Conservation (phyloP, 2,888 invertebrate genomes). For the Venustoraphidia nigricollis region DNA sequence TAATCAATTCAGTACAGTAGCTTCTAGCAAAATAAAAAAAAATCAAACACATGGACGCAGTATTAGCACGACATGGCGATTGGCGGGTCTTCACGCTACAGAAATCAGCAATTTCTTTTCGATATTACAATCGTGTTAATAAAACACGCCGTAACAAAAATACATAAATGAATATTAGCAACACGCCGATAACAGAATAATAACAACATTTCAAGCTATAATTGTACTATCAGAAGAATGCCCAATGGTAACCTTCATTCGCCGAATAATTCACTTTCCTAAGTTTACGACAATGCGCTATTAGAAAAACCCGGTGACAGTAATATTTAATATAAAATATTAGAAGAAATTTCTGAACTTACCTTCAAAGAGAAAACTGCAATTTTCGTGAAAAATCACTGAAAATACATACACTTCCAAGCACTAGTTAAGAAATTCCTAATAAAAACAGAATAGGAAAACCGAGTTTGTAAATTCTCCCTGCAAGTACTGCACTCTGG, state of each 20-base stretch:
- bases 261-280: not conserved
- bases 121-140: too few species aligned
- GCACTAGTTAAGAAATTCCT: not conserved
- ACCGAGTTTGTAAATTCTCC: not conserved
- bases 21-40: not conserved
- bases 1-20: too few species aligned
- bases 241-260: slow-evolving; percentile 1
- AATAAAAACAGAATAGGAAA: not conserved
- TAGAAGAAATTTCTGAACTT: not conserved
- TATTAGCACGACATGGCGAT: slow-evolving; percentile 2
- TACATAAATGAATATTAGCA: too few species aligned
- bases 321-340: not conserved
- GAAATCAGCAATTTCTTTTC: not conserved
- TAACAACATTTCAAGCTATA: too few species aligned
- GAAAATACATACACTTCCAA: not conserved
- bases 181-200: too few species aligned
- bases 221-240: too few species aligned
- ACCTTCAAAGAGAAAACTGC: too few species aligned
- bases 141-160: too few species aligned
- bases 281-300: not conserved
- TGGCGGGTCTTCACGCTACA: slow-evolving; percentile 3
- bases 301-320: not conserved
- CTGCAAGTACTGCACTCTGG: not conserved
- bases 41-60: slow-evolving; percentile 3
- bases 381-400: not conserved